Conservation (phyloP, 2,888 invertebrate species). For the Coelogynopora nodosa region DNA sequence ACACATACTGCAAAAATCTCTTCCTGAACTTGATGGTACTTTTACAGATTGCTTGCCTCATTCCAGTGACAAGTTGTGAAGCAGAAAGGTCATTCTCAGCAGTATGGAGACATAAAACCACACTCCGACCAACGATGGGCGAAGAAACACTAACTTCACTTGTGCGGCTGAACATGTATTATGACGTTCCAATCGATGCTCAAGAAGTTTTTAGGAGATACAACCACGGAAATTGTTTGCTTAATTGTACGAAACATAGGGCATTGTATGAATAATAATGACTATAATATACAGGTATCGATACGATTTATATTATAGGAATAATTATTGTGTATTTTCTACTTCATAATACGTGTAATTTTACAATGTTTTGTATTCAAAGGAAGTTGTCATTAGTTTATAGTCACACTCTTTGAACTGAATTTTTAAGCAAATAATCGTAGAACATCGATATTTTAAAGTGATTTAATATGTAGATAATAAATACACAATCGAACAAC, state of each 20-base stretch:
- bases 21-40: constrained; percentile 19
- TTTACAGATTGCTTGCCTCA: constrained; percentile 13
- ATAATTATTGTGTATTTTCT: too few relatives aligned
- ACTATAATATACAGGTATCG: too few relatives aligned
- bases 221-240: constrained; percentile 10
- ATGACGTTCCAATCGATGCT: constrained; percentile 20
- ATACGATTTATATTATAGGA: too few relatives aligned
- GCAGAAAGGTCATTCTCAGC: constrained; percentile 36
- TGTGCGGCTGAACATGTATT: constrained; percentile 16
- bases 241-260: constrained; percentile 7
- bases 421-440: too few relatives aligned
- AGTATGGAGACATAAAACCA: constrained; percentile 21
- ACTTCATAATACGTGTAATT: too few relatives aligned
- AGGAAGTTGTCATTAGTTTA: too few relatives aligned
- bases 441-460: too few relatives aligned
- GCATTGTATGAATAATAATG: too few relatives aligned
- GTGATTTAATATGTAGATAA: too few relatives aligned
- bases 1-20: constrained; percentile 20
- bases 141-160: constrained; percentile 36
- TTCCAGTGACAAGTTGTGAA: constrained; percentile 36
- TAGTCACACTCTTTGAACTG: too few relatives aligned
- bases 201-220: constrained; percentile 5
- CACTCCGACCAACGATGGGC: constrained; percentile 37
- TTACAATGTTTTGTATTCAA: too few relatives aligned
- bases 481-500: too few relatives aligned